Conservation (phyloP, 2,797 vertebrate species). For the Varecia variegata region DNA sequence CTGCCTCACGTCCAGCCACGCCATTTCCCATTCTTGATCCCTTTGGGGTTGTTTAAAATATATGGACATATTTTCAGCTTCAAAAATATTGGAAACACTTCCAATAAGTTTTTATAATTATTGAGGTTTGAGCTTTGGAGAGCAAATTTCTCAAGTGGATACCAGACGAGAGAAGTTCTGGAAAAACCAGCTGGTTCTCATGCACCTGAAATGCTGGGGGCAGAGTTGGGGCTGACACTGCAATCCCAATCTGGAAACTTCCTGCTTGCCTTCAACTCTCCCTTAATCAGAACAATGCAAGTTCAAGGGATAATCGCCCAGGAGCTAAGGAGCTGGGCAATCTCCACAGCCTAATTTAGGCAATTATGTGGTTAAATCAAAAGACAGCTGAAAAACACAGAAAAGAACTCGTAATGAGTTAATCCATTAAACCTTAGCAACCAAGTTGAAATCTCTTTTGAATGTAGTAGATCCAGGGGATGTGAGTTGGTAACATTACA, state of each 20-base stretch:
- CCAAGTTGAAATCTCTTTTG: not conserved
- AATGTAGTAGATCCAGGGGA: not conserved
- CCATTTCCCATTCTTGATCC: constrained; percentile 47
- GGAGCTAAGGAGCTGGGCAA: not conserved
- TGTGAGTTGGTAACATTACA: not conserved
- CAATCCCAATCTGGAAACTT: not conserved
- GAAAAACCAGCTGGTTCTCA: not conserved
- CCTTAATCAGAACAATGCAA: not conserved
- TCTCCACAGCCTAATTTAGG: not conserved
- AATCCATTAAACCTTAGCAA: not conserved
- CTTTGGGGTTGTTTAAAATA: constrained; percentile 71
- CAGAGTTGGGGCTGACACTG: not conserved
- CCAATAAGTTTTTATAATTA: constrained; percentile 60
- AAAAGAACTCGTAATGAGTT: not conserved
- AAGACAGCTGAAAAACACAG: not conserved
- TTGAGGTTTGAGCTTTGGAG: constrained; percentile 49
- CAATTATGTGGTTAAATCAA: not conserved
- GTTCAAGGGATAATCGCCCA: not conserved
- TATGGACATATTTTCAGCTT: constrained; percentile 56
- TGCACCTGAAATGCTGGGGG: not conserved
- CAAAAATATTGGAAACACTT: constrained; percentile 65
- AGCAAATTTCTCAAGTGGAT: not conserved
- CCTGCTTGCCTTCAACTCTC: not conserved
- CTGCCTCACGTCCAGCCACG: constrained; percentile 46
- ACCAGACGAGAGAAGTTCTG: not conserved